Base-by-base conservation (phyloP, 2,888 invertebrate genomes). In the Pomacea canaliculata region DNA sequence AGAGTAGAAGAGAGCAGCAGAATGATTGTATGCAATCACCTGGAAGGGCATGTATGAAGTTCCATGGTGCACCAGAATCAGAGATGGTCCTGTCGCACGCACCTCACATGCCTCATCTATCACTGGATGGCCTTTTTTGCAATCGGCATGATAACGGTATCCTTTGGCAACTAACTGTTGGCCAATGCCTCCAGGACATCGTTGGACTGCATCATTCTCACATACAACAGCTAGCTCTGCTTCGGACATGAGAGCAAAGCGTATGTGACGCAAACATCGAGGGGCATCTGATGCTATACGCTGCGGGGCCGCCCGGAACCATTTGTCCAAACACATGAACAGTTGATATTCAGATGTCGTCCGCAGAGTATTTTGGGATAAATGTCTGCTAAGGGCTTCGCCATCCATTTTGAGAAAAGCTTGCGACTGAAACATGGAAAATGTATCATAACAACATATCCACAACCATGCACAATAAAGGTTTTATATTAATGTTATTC, bases 1-100 rank as follows among this genome's bases (percentile, higher is more conserved):
- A 67, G 88, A 83, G 81, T 88, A 89, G 79, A 89, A 90, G 71
- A 84, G 80, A 27, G 80, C 82, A 27, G 83, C 81, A 49, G 76
- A 73, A 59, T 83, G 85, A 82, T 89, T 86, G 77, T 86, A 89
- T 48, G 89, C 87, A 10, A 89, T 88, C 48, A 90, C 88, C 78
- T 90, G 89, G 79, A 90, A 89, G n/a, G 89, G 90, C 79, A 86
- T 84, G 80, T 86, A 86, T 0, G 89, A 85, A 8, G 88, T 86
- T 19, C 89, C 89, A 69, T 88, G 86, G 81, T 79, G 83, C 37
- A 89, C 86, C 74, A 90, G 82, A 37, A 89, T 85, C 13, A 90
- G 82, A 46, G 84, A 82, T 37, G 85, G 82, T 46, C 82, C 77
- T 49, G 81, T 81, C 60, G 84, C 83, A 60, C 88, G 79, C 59